Conservation (phyloP, 2,888 invertebrate genomes). For the Acheta domesticus region DNA sequence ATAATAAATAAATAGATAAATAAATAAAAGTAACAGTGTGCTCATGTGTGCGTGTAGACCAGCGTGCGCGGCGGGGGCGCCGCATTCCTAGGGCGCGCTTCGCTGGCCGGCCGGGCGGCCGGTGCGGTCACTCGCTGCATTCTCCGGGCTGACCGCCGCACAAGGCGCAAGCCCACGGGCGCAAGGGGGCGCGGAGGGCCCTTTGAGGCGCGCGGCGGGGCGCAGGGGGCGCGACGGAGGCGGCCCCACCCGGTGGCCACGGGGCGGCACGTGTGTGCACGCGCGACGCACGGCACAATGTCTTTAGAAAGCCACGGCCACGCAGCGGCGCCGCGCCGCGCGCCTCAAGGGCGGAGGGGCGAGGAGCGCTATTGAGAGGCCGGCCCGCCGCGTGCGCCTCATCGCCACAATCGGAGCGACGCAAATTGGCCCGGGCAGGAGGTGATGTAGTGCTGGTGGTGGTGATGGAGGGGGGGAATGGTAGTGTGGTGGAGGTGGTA, state of each 20-base stretch:
- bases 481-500: neutral
- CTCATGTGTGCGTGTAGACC: neutral
- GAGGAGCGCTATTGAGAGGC: neutral
- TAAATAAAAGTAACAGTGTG: neutral
- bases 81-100: neutral
- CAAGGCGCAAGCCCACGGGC: neutral
- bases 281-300: neutral
- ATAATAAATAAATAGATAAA: too few species aligned
- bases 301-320: neutral
- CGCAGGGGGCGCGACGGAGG: neutral
- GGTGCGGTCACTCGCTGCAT: neutral
- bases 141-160: neutral
- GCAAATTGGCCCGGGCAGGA: neutral
- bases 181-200: neutral
- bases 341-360: neutral
- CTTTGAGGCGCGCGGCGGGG: neutral
- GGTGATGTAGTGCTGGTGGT: neutral
- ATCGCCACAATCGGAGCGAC: neutral
- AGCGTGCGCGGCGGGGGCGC: neutral
- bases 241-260: neutral
- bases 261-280: slow-evolving; percentile 1
- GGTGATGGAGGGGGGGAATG: neutral
- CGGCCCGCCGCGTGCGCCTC: too few species aligned
- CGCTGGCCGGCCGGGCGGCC: too few species aligned
- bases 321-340: neutral